Percentiles rank a stretch among this genome's conserved stretches.
Evolutionary conservation across 2,888 invertebrate genomes (phyloP).

Genomic region (Metacarcinus magister): DNA sequence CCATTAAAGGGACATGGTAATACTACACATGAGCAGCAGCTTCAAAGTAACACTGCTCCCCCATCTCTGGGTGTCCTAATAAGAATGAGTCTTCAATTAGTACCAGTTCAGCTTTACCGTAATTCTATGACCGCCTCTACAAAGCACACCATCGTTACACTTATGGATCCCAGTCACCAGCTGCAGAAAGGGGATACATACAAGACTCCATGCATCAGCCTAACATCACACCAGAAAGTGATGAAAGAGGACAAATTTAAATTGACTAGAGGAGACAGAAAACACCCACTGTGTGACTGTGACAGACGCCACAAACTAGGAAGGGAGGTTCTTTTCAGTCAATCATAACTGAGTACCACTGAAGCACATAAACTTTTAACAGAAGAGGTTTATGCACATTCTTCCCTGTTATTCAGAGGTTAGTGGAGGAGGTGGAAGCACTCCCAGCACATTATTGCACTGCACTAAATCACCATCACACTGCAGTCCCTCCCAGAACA

Average conservation of each 20-base stretch:
- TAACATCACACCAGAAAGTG: background rate
- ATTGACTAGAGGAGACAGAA: background rate
- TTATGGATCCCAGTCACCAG: background rate
- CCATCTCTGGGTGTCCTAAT: background rate
- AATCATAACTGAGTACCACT: background rate
- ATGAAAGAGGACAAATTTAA: background rate
- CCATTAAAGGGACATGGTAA: background rate
- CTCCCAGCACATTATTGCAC: conserved; percentile 23
- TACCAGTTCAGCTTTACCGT: background rate
- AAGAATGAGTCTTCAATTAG: background rate
- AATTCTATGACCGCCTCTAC: background rate
- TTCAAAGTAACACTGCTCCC: background rate
- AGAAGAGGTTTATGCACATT: background rate
- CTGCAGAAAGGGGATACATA: background rate
- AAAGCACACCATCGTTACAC: background rate
- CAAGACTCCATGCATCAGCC: background rate
- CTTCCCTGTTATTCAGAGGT: background rate
- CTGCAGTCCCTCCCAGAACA: background rate
- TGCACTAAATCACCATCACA: conserved; percentile 26
- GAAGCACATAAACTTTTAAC: background rate
- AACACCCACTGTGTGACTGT: background rate
- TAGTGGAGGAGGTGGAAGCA: background rate
- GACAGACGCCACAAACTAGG: background rate
- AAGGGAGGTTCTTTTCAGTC: background rate
- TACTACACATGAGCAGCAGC: background rate